Conservation (phyloP, 2,797 vertebrate genomes). For the Sebastes taczanowskii region DNA sequence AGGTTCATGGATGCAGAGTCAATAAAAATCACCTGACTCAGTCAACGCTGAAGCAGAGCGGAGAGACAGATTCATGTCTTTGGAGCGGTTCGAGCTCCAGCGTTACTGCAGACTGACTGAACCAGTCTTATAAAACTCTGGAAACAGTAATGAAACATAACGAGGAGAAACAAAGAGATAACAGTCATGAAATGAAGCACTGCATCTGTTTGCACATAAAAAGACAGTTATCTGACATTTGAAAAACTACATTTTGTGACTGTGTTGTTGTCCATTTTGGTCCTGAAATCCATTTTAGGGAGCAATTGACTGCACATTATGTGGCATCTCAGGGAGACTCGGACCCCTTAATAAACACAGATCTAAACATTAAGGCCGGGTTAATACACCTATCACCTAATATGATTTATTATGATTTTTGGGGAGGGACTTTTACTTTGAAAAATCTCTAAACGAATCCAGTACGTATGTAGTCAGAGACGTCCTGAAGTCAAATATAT, state of each 20-base stretch:
- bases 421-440: too few relatives aligned
- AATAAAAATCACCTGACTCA: constrained; percentile 1
- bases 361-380: too few relatives aligned
- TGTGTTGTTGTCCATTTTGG: background rate
- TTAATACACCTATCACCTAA: too few relatives aligned
- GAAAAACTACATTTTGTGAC: background rate
- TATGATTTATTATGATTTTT: too few relatives aligned
- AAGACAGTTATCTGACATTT: background rate
- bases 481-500: too few relatives aligned
- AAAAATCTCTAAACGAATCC: too few relatives aligned
- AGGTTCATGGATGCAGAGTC: background rate
- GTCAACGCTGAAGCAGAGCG: background rate
- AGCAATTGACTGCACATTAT: background rate
- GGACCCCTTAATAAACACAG: too few relatives aligned
- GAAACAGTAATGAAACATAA: background rate
- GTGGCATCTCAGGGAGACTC: too few relatives aligned
- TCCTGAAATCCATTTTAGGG: background rate
- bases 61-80: constrained; percentile 23
- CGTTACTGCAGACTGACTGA: constrained; percentile 4
- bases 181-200: background rate
- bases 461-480: too few relatives aligned
- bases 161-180: background rate
- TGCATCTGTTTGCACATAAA: background rate
- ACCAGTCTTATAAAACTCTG: background rate
- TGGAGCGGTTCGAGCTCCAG: background rate